Evolutionary conservation across 2,113 vertebrate genomes (phyloP).

Genomic region (Gallinago media): DNA sequence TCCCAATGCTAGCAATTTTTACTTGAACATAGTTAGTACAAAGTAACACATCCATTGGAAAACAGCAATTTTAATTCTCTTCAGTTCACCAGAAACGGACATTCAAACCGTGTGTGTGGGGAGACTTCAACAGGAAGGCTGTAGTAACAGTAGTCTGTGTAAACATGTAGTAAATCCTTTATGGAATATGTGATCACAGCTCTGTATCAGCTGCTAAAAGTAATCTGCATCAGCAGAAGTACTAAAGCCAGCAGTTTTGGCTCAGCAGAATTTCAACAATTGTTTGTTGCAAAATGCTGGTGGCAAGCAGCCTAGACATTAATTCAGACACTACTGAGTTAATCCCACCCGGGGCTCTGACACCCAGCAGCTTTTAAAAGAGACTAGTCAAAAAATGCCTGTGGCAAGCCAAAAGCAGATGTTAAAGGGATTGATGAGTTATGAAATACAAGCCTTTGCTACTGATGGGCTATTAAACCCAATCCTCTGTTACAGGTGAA

Average conservation of each 20-base stretch:
- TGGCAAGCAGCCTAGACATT: background rate
- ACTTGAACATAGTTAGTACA: background rate
- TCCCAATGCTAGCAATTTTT: background rate
- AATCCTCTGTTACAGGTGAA: background rate
- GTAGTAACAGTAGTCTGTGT: background rate
- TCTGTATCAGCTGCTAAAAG: background rate
- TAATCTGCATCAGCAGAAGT: background rate
- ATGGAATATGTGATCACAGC: background rate
- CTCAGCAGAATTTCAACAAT: conserved; percentile 11
- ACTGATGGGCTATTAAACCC: background rate
- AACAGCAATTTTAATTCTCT: background rate
- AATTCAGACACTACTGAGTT: background rate
- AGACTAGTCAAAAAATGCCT: background rate
- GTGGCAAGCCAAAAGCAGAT: background rate
- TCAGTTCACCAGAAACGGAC: background rate
- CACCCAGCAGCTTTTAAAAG: background rate
- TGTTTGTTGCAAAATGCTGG: background rate
- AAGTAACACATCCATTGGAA: background rate
- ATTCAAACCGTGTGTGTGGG: background rate
- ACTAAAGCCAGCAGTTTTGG: conserved; percentile 1
- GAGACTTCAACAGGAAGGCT: background rate
- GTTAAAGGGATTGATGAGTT: background rate
- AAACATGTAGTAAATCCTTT: background rate
- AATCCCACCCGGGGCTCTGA: background rate
- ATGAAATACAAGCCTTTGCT: background rate